These are phyloP conservation scores for Ladona fulva DNA, from an alignment of 1,140 invertebrate genomes.

Conservation along the genomic window DNA sequence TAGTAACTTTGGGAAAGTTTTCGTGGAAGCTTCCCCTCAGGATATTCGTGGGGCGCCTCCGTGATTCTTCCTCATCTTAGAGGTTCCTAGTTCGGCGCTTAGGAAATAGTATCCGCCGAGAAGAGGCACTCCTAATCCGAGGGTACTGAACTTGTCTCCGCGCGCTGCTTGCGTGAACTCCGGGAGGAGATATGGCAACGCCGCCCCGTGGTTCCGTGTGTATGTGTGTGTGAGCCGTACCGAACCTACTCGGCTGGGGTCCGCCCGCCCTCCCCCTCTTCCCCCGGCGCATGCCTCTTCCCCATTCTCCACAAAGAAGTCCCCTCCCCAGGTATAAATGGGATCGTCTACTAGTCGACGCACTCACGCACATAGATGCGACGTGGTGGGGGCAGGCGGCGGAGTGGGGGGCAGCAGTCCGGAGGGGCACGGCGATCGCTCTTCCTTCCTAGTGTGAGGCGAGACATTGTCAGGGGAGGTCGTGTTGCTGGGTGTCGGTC, in stretches of 20 bases:
- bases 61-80: too few species aligned
- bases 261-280: not conserved
- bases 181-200: not conserved
- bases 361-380: not conserved
- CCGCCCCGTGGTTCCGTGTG: not conserved
- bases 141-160: not conserved
- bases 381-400: not conserved
- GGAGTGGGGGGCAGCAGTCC: too few species aligned
- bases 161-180: constrained; percentile 7
- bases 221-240: not conserved
- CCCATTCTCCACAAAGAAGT: not conserved
- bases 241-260: not conserved
- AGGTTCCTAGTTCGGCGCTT: too few species aligned
- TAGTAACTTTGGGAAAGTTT: too few species aligned
- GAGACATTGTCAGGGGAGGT: too few species aligned
- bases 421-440: too few species aligned
- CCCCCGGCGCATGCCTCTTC: not conserved
- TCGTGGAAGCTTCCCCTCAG: too few species aligned
- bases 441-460: too few species aligned
- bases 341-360: not conserved
- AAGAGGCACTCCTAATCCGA: not conserved
- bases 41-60: too few species aligned
- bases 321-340: not conserved
- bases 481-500: too few species aligned
- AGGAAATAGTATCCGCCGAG: too few species aligned